Percentiles rank a stretch among this genome's conserved stretches.
phyloP scores from a whole-genome alignment of 2,797 vertebrate genomes.

The Salarias fasciatus region DNA sequence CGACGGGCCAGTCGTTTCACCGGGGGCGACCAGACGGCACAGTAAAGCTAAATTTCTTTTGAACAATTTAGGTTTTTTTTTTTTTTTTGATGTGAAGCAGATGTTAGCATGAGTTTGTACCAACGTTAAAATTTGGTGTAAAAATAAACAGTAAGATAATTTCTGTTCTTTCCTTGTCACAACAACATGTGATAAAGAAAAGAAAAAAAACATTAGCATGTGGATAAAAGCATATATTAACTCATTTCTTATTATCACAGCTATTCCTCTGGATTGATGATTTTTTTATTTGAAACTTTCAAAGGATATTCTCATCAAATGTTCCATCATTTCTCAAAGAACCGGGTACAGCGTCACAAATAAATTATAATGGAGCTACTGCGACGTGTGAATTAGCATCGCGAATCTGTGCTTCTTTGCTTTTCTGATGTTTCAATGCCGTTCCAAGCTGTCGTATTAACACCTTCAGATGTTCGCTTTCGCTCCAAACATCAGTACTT shows the following conservation, averaged over 20 bases:
- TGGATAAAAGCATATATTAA: too few relatives aligned
- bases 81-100: constrained; percentile 26
- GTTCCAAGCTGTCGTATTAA: not conserved
- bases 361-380: constrained; percentile 19
- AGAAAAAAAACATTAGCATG: too few relatives aligned
- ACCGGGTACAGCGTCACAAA: not conserved
- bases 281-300: too few relatives aligned
- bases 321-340: not conserved
- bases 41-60: constrained; percentile 32
- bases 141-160: not conserved
- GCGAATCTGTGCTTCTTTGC: not conserved
- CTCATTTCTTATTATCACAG: too few relatives aligned
- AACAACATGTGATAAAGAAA: too few relatives aligned
- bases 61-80: constrained; percentile 13
- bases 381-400: constrained; percentile 12
- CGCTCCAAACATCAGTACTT: not conserved
- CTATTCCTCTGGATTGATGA: too few relatives aligned
- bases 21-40: constrained; percentile 14
- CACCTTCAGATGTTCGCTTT: constrained; percentile 5
- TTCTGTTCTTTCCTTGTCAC: too few relatives aligned
- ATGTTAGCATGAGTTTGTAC: constrained; percentile 27
- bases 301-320: too few relatives aligned
- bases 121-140: constrained; percentile 15
- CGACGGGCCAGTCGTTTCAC: too few relatives aligned
- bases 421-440: not conserved